Evolutionary conservation across 1,140 invertebrate species (phyloP), one percentile per base, ranked within the genome.

Genomic region (Oedothorax gibbosus): DNA sequence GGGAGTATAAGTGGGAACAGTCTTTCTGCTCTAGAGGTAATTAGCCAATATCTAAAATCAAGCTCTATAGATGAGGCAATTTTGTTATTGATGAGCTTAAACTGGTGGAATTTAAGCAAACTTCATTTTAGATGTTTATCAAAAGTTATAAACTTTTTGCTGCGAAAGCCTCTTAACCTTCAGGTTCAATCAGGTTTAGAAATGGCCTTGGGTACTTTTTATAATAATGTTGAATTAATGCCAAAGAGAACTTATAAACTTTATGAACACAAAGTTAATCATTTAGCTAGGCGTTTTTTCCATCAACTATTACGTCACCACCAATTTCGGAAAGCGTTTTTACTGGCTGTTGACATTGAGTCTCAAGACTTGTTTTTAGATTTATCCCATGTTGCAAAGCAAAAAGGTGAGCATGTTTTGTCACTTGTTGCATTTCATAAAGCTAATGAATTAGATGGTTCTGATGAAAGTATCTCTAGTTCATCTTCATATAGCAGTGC

Each of bases 251-350:
- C 87, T 51, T 49, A 86, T 50, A 72, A 84, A 62, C 49, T 86
- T 11, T 87, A 87, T 71, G 50, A 84, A 53, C 71, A 71, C 11
- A 76, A 78, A 77, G 80, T 88, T 62, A 65, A 77, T 73, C 85
- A 78, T 18, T 65, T 88, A 21, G 87, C 87, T 14, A 87, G 86
- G 21, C 68, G 87, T 20, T 88, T 87, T 71, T 88, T 88, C 49
- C 86, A 86, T 78, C 86, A 86, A 76, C 64, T 88, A 0, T 21
- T 87, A 20, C 85, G 85, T 56, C 66, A 86, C 65, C 60, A 83
- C 18, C 77, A 81, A 12, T 82, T 86, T 60, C 66, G 83, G 51
- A 87, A 87, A 86, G 87, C 87, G 11, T 88, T 86, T 85, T 71
- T 86, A 77, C 64, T 88, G 68, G 87, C 85, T 51, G 64, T 88